Percentiles rank a stretch among this genome's conserved stretches.
Evolutionary conservation across 2,888 invertebrate species (phyloP).

Genomic region (Cerastoderma edule): DNA sequence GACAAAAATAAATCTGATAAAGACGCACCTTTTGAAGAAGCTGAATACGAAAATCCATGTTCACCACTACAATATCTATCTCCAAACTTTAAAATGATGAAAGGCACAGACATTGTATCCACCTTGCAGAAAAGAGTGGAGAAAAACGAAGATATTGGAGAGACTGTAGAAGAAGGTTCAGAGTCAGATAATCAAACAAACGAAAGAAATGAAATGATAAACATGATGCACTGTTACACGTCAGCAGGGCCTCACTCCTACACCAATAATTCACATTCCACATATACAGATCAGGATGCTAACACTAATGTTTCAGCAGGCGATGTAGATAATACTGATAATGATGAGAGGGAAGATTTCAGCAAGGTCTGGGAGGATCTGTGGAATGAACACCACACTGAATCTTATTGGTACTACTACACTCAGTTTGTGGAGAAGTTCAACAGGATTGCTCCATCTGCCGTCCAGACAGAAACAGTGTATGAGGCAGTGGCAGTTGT

Average conservation of each 20-base stretch:
- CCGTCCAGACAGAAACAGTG: constrained; percentile 2
- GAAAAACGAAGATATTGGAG: constrained; percentile 27
- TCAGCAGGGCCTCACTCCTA: constrained; percentile 15
- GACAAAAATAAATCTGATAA: no score
- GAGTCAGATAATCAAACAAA: constrained; percentile 60
- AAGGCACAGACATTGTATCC: constrained; percentile 43
- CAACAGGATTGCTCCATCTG: constrained; percentile 30
- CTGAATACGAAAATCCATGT: constrained; percentile 23
- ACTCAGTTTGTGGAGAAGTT: constrained; percentile 69
- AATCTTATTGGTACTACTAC: constrained; percentile 77
- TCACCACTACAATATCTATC: constrained; percentile 42
- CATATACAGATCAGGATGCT: constrained; percentile 16
- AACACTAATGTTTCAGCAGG: constrained; percentile 21
- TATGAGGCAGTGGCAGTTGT: constrained; percentile 51
- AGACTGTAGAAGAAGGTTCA: constrained; percentile 33
- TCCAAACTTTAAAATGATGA: constrained; percentile 42
- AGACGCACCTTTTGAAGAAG: background rate
- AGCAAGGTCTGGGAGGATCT: constrained; percentile 73
- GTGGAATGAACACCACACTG: constrained; percentile 80
- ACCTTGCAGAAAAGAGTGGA: constrained; percentile 44
- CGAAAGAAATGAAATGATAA: constrained; percentile 64
- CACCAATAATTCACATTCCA: background rate
- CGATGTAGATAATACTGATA: constrained; percentile 13
- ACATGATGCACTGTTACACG: constrained; percentile 75
- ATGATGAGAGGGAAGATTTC: constrained; percentile 41